Evolutionary conservation across 2,797 vertebrate species (phyloP), one percentile per base, ranked within the genome.

Genomic region (Ctenochaetus hawaiiensis): DNA sequence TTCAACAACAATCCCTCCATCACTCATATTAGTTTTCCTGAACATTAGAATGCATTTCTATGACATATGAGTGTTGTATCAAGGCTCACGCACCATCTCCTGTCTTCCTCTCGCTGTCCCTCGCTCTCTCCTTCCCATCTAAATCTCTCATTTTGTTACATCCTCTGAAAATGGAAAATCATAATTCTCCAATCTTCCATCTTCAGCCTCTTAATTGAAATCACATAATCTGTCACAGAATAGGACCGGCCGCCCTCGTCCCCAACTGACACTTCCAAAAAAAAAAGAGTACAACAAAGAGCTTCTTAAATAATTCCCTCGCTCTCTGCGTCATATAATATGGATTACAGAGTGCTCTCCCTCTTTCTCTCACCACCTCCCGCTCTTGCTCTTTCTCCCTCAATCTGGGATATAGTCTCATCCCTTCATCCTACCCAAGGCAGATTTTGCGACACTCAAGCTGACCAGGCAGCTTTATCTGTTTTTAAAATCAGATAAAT

Each of bases 201-300:
- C 87, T 89, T 91, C 82, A 91, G 86, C 87, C 83, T 90, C 80
- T 92, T 94, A 94, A 93, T 93, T 94, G 88, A 92, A 93, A 93
- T 89, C 87, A 26, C 68, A 87, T 88, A 90, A 92, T 91, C 90
- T 87, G 76, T 49, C 13, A 72, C 66, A 89, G 86, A 91, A 88
- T 83, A 80, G 87, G 72, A 64, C 54, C 2, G 53, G 23, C 68
- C 11, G 45, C 80, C 80, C 74, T 91, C 47, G 16, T 87, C 71
- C 91, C 90, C 80, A 80, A 48, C 77, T 71, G 80, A 79, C 84
- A 52, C 72, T 72, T 76, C 67, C 75, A 26, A 78, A 89, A 90
- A 85, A 77, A 89, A 90, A 90, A 84, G 88, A 87, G 39, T 62
- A 59, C 77, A 87, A 93, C 91, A 95, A 95, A 94, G 89, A 89